These are phyloP conservation scores for Myodes glareolus DNA, from an alignment of 2,113 vertebrate species.

Conservation along the genomic window DNA sequence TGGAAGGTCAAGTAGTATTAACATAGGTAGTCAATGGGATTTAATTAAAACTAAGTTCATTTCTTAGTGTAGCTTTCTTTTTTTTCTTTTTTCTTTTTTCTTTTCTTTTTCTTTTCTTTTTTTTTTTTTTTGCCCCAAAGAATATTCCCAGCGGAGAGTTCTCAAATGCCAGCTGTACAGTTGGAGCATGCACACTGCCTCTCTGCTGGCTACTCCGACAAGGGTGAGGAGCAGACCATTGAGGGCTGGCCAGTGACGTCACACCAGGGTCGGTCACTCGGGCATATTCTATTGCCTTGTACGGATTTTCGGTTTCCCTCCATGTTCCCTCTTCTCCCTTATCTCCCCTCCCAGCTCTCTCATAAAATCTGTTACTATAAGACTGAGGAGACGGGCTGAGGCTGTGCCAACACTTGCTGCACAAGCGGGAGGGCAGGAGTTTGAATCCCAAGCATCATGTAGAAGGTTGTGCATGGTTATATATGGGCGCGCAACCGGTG, in stretches of 20 bases:
- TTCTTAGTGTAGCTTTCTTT: not conserved
- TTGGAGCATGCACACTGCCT: not conserved
- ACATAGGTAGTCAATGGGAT: not conserved
- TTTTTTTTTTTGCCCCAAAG: not conserved
- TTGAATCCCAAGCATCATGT: not conserved
- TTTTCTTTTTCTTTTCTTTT: not conserved
- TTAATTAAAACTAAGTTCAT: not conserved
- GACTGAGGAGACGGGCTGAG: not conserved
- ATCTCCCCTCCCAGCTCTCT: not conserved
- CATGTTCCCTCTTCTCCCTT: not conserved
- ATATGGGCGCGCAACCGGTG: not conserved
- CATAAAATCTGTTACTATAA: not conserved
- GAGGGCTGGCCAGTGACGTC: not conserved
- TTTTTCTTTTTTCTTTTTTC: not conserved
- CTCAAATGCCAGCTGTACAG: not conserved
- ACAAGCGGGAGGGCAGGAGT: too few relatives aligned
- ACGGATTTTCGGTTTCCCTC: not conserved
- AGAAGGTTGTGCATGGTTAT: not conserved
- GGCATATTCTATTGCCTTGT: not conserved
- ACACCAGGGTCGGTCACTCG: not conserved
- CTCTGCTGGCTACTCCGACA: not conserved
- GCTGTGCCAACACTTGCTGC: not conserved
- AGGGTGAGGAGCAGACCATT: fast-evolving
- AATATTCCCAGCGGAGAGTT: not conserved
- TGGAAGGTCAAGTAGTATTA: not conserved